Conservation (phyloP, 2,888 invertebrate genomes). For the Steinernema carpocapsae region DNA sequence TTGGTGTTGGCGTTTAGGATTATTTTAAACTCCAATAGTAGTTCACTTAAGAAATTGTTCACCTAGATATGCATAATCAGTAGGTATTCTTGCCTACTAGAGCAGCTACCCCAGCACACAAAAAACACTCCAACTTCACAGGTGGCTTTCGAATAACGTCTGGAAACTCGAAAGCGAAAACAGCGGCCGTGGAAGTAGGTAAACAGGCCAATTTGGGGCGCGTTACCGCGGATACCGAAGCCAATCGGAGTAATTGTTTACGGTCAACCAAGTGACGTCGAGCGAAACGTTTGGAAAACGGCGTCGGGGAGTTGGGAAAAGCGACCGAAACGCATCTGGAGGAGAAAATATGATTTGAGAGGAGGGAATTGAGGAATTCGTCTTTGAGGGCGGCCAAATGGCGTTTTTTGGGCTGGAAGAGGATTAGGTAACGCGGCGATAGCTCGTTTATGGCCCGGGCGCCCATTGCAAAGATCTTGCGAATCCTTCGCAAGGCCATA, state of each 20-base stretch:
- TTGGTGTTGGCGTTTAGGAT: too few relatives aligned
- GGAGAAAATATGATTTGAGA: conserved; percentile 29
- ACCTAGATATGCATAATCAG: too few relatives aligned
- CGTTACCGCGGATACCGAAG: conserved; percentile 34
- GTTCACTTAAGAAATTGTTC: too few relatives aligned
- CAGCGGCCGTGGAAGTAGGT: neutral
- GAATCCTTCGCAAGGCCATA: neutral
- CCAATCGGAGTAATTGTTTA: conserved; percentile 19
- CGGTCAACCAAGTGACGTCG: conserved; percentile 7
- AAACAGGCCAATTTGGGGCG: conserved; percentile 4
- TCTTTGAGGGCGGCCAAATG: neutral
- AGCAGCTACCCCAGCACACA: too few relatives aligned
- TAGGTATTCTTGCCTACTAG: too few relatives aligned
- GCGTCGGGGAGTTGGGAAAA: neutral
- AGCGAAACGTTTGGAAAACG: neutral
- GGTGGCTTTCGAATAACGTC: neutral
- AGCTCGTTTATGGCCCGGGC: conserved; percentile 18
- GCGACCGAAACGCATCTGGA: conserved; percentile 17
- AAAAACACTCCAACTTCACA: too few relatives aligned
- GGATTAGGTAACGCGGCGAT: conserved; percentile 30
- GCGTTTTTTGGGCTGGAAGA: neutral
- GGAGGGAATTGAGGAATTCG: conserved; percentile 1
- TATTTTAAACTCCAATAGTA: too few relatives aligned
- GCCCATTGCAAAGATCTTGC: conserved; percentile 4
- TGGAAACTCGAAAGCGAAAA: conserved; percentile 7